Evolutionary conservation across 2,888 invertebrate genomes (phyloP), one percentile per base, ranked within the genome.

Genomic region (Gryllus longicercus): DNA sequence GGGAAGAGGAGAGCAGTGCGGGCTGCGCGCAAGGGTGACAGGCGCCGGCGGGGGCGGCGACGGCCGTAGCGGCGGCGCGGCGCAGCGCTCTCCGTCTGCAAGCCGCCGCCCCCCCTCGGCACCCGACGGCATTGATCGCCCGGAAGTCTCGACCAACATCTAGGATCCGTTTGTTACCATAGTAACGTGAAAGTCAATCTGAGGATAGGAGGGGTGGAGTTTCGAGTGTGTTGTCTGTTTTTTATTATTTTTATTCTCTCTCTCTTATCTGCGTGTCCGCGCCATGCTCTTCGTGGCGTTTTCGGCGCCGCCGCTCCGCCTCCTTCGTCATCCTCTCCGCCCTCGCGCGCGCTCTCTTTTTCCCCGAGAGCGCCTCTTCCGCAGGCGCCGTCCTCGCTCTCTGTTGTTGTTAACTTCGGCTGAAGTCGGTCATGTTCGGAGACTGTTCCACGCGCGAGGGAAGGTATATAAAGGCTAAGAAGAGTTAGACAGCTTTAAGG

Each of bases 121-220:
- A 14, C 63, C 63, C 63, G 63, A 38, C 63, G 14, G 14, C 63
- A 63, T 63, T 14, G 63, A 63, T 63, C 63, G 63, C 63, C 63
- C 63, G 63, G 63, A 63, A 63, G 63, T 63, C n/a, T 63, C 63
- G 16, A n/a, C 63, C 63, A 14, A 63, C 63, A 63, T 18, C 63
- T 63, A 63, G 63, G 63, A 63, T n/a, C 63, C 63, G 63, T 63
- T 63, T 14, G 63, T 63, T 63, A n/a, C 63, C 63, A 63, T 63
- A n/a, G 63, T n/a, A 63, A 63, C 63, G 14, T 38, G 16, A 14
- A 63, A 63, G 63, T 63, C 63, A 63, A 63, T 63, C 63, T 63
- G 16, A 38, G 63, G 63, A 63, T 63, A n/a, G 16, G 63, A n/a
- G n/a, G n/a, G 63, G 16, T n/a, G n/a, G 63, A 4, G 63, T 63